Evolutionary conservation across 1,140 invertebrate genomes (phyloP).

Genomic region (Drosophila ananassae): DNA sequence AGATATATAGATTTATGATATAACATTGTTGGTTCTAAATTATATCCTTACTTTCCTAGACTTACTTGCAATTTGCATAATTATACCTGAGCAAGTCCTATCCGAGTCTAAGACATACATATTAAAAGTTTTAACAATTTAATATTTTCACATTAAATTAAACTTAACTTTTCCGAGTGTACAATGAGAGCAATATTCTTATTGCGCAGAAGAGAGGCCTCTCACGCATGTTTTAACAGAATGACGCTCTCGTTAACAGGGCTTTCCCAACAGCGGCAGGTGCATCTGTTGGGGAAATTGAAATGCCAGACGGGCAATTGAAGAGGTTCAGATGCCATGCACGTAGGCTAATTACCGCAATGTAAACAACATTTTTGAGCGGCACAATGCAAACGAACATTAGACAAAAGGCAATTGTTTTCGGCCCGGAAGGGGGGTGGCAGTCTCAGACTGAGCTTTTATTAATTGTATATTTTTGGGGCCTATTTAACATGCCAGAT

Average conservation of each 20-base stretch:
- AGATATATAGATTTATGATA: too few species aligned
- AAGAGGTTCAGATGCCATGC: conserved; percentile 68
- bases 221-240: conserved; percentile 24
- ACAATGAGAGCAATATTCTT: background rate
- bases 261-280: conserved; percentile 50
- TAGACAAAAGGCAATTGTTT: conserved; percentile 49
- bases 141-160: too few species aligned
- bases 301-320: conserved; percentile 53
- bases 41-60: too few species aligned
- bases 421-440: conserved; percentile 22
- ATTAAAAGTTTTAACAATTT: too few species aligned
- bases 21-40: too few species aligned
- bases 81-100: too few species aligned
- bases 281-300: conserved; percentile 27
- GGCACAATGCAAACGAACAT: conserved; percentile 73
- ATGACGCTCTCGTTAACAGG: conserved; percentile 13
- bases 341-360: conserved; percentile 79
- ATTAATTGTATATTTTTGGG: conserved; percentile 40
- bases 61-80: too few species aligned
- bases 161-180: background rate
- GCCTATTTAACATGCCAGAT: conserved; percentile 43
- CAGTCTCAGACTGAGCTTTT: conserved; percentile 33
- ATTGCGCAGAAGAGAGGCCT: conserved; percentile 23
- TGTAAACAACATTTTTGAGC: conserved; percentile 74
- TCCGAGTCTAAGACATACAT: too few species aligned